Evolutionary conservation across 1,140 invertebrate species (phyloP).

Genomic region (Drosophila repleta): DNA sequence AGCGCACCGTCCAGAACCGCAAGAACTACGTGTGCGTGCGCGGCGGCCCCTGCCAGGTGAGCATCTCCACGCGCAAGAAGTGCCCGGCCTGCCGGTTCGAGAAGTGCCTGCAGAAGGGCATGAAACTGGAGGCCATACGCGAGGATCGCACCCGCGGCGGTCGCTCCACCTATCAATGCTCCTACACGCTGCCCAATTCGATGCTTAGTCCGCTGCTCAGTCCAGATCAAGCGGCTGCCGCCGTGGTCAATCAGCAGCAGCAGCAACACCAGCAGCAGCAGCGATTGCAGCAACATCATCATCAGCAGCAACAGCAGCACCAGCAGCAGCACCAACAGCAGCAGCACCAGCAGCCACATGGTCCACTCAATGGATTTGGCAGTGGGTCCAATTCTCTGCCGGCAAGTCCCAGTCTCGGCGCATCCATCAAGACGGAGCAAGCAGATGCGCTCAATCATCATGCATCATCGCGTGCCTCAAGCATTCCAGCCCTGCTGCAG

Average conservation of each 20-base stretch:
- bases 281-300: conserved; percentile 52
- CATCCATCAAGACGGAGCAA: conserved; percentile 67
- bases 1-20: conserved; percentile 98
- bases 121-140: conserved; percentile 98
- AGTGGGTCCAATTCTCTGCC: conserved; percentile 52
- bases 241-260: conserved; percentile 48
- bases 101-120: conserved; percentile 97
- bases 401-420: conserved; percentile 63
- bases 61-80: conserved; percentile 96
- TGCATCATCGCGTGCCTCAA: conserved; percentile 43
- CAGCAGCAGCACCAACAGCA: conserved; percentile 49
- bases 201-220: conserved; percentile 84
- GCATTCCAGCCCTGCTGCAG: conserved; percentile 70
- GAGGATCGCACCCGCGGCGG: conserved; percentile 97
- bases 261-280: conserved; percentile 56
- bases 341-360: conserved; percentile 58
- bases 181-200: conserved; percentile 92
- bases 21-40: conserved; percentile 98
- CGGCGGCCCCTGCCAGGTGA: conserved; percentile 95
- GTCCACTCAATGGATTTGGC: conserved; percentile 56
- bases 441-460: conserved; percentile 40
- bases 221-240: conserved; percentile 71
- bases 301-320: conserved; percentile 44
- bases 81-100: conserved; percentile 98
- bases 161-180: conserved; percentile 97